Conservation (phyloP, 2,113 vertebrate species). For the Alaudala cheleensis region DNA sequence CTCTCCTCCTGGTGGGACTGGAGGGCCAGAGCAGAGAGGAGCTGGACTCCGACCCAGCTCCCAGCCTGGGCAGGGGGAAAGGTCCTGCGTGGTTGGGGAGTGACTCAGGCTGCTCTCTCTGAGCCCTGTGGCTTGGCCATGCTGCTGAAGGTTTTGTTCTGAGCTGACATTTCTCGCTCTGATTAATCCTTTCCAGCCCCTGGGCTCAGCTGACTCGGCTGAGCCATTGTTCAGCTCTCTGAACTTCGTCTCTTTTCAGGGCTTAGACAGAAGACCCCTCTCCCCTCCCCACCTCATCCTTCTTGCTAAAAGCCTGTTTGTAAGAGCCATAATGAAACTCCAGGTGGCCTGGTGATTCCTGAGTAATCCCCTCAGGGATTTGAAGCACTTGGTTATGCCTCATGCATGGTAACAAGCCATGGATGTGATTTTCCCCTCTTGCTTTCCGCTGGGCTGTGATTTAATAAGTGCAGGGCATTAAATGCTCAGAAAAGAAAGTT, state of each 20-base stretch:
- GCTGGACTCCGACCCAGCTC: background rate
- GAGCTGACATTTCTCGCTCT: conserved; percentile 60
- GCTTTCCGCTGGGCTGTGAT: conserved; percentile 31
- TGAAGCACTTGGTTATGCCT: conserved; percentile 61
- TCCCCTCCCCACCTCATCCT: conserved; percentile 56
- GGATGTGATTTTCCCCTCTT: conserved; percentile 50
- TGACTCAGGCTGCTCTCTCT: conserved; percentile 17
- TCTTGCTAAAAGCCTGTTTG: conserved; percentile 67
- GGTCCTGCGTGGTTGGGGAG: background rate
- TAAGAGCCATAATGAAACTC: conserved; percentile 68
- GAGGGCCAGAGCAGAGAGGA: background rate
- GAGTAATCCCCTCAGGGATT: conserved; percentile 66
- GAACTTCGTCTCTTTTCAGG: conserved; percentile 57
- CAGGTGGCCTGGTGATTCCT: conserved; percentile 62
- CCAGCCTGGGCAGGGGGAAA: background rate
- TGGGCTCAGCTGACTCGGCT: conserved; percentile 60
- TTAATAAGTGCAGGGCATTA: conserved; percentile 50
- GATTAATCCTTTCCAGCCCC: conserved; percentile 65
- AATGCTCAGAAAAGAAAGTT: background rate
- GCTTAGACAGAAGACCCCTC: conserved; percentile 37
- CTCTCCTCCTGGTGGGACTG: background rate
- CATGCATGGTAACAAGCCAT: conserved; percentile 58
- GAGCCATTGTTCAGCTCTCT: conserved; percentile 45
- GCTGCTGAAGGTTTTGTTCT: conserved; percentile 20
- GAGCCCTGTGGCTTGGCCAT: conserved; percentile 54